Evolutionary conservation across 2,888 invertebrate genomes (phyloP).

Genomic region (Catocala sponsa): DNA sequence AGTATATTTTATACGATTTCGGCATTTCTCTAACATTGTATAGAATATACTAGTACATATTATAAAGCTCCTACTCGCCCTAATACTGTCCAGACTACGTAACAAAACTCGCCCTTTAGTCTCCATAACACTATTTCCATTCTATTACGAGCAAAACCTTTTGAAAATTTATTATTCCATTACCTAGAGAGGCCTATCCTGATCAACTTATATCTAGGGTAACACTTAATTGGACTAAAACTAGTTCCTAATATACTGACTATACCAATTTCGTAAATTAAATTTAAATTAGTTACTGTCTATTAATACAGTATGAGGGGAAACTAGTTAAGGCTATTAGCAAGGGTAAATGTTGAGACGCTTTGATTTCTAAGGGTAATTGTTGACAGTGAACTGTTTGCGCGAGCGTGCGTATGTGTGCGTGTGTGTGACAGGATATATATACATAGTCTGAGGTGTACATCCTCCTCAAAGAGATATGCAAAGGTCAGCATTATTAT

Average conservation of each 20-base stretch:
- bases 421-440: no score
- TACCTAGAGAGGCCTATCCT: constrained; percentile 23
- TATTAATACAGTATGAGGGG: constrained; percentile 27
- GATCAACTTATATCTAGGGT: constrained; percentile 27
- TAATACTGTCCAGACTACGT: no score
- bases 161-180: constrained; percentile 36
- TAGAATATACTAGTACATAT: no score
- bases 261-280: constrained; percentile 31
- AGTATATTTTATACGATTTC: no score
- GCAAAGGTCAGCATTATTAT: no score
- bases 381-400: background rate
- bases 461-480: no score
- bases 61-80: no score
- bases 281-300: constrained; percentile 34
- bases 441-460: no score
- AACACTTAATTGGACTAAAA: constrained; percentile 32
- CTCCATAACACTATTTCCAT: background rate
- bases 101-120: no score
- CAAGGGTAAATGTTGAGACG: constrained; percentile 7
- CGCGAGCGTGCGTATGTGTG: no score
- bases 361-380: constrained; percentile 6
- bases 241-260: constrained; percentile 33
- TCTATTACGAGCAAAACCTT: constrained; percentile 21
- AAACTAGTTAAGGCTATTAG: constrained; percentile 10
- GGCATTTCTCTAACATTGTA: no score